Percentiles rank a stretch among this genome's conserved stretches.
Conservation (phyloP, 92 coral and sea anemone species). For the Meandrina meandrites region DNA sequence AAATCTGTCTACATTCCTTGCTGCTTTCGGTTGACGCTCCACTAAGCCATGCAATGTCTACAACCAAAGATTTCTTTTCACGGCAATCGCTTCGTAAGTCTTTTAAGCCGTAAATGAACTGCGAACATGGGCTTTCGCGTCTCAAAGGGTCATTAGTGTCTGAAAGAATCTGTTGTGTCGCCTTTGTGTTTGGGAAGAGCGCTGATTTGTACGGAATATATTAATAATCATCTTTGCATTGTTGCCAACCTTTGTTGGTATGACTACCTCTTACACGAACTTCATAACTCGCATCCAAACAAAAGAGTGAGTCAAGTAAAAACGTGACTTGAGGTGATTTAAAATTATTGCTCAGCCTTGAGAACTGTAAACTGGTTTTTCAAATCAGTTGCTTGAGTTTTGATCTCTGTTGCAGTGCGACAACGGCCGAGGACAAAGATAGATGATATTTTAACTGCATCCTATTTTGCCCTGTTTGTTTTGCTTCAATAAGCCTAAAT, state of each 20-base stretch:
- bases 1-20: background rate
- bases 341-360: too few relatives aligned
- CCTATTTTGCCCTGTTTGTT: background rate
- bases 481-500: background rate
- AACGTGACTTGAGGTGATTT: too few relatives aligned
- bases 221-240: background rate
- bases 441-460: too few relatives aligned
- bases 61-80: background rate
- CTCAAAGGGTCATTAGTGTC: slow-evolving; percentile 23
- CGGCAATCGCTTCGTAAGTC: slow-evolving; percentile 13
- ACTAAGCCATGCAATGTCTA: background rate
- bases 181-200: slow-evolving; percentile 12
- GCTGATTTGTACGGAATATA: slow-evolving; percentile 30
- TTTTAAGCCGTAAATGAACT: slow-evolving; percentile 45
- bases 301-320: background rate
- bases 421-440: too few relatives aligned
- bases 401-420: too few relatives aligned
- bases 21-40: background rate
- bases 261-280: background rate
- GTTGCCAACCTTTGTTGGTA: slow-evolving; percentile 3
- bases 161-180: slow-evolving; percentile 28
- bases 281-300: background rate
- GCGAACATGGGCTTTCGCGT: slow-evolving; percentile 12
- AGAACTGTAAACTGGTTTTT: too few relatives aligned
- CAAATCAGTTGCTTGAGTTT: too few relatives aligned